A percentile compares a stretch with the other conserved stretches of the same genome.
Conservation (phyloP, 2,797 vertebrate genomes). For the Rhadinocentrus ornatus region DNA sequence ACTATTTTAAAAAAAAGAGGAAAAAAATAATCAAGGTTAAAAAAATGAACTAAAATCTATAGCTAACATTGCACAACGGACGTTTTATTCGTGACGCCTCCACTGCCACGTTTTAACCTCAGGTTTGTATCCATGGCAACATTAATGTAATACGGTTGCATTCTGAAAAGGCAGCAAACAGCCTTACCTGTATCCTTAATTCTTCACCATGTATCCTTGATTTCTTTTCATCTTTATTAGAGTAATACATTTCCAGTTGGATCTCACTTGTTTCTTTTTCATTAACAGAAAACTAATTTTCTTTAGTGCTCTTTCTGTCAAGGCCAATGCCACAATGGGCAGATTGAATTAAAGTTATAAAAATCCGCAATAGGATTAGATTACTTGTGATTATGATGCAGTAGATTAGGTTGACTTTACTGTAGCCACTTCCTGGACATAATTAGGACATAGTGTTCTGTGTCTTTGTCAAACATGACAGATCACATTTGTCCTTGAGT, state of each 20-base stretch:
- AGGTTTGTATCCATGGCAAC: constrained; percentile 7
- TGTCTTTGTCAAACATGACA: neutral
- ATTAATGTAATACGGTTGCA: neutral
- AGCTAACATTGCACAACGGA: neutral
- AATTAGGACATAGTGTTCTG: neutral
- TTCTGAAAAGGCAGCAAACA: constrained; percentile 10
- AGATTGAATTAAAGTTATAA: neutral
- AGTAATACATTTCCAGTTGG: neutral
- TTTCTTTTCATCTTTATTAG: neutral
- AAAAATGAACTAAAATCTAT: neutral
- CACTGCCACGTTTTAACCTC: constrained; percentile 7
- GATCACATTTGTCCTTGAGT: neutral
- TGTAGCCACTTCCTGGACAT: neutral
- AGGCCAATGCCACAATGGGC: neutral
- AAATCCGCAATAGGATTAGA: neutral
- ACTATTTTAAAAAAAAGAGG: neutral
- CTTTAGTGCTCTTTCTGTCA: neutral
- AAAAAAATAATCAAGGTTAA: neutral
- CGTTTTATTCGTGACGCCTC: constrained; percentile 10
- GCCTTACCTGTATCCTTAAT: neutral
- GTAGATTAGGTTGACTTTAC: no score
- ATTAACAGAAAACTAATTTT: neutral
- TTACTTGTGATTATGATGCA: neutral
- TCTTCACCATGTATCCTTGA: neutral
- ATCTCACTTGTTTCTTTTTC: neutral